Percentiles rank a stretch among this genome's conserved stretches.
Evolutionary conservation across 2,113 vertebrate genomes (phyloP).

Genomic region (Mungos mungo): DNA sequence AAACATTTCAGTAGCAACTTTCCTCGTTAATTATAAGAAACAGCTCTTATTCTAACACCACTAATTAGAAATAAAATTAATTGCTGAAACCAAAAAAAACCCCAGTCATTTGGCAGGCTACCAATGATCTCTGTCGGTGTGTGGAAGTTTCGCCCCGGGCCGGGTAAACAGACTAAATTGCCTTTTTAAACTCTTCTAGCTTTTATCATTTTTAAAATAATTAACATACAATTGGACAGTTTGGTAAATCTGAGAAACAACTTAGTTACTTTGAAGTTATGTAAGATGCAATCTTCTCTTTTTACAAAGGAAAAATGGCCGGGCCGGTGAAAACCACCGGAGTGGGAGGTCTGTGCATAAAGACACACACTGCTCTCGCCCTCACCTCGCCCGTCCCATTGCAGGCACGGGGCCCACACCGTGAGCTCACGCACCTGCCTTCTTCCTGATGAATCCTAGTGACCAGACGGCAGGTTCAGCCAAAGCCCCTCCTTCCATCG

Average conservation of each 20-base stretch:
- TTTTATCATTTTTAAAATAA: background rate
- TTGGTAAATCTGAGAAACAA: background rate
- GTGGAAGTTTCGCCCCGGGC: background rate
- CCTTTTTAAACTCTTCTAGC: background rate
- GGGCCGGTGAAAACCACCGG: background rate
- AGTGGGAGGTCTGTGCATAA: background rate
- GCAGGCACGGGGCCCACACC: no score
- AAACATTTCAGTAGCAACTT: background rate
- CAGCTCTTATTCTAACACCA: background rate
- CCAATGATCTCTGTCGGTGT: background rate
- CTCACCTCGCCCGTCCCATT: background rate
- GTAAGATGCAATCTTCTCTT: background rate
- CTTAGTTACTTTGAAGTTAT: background rate
- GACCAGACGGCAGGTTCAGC: background rate
- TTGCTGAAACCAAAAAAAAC: background rate
- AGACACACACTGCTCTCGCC: background rate
- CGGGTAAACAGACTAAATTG: background rate
- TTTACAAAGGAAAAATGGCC: background rate
- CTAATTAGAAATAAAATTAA: constrained; percentile 16
- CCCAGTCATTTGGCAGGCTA: background rate
- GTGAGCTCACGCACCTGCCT: background rate
- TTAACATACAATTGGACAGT: background rate
- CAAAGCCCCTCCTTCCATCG: accelerated
- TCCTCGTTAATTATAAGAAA: background rate
- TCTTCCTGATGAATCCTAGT: background rate